Conservation (phyloP, 2,888 invertebrate genomes). For the Epistrophe eligans region DNA sequence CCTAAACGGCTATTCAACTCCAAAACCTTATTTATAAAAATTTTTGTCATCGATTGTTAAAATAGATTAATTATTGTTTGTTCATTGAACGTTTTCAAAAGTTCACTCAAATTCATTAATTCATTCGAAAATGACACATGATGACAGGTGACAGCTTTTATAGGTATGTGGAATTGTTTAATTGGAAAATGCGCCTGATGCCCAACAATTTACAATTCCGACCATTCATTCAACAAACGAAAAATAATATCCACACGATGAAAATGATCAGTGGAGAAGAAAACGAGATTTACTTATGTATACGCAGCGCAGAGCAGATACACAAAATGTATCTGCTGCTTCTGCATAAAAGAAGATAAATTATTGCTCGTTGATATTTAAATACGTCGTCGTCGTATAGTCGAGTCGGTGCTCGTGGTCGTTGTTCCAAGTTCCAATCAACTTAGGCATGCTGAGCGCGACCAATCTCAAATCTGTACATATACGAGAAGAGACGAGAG, state of each 20-base stretch:
- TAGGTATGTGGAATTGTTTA: too few relatives aligned
- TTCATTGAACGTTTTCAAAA: too few relatives aligned
- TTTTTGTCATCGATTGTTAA: too few relatives aligned
- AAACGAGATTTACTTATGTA: slow-evolving; percentile 75
- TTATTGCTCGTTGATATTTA: slow-evolving; percentile 66
- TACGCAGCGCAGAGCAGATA: slow-evolving; percentile 51
- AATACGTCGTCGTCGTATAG: slow-evolving; percentile 34
- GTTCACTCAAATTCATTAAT: too few relatives aligned
- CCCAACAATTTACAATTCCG: not conserved
- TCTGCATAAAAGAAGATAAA: slow-evolving; percentile 67
- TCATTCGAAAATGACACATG: too few relatives aligned
- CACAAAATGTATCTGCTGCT: slow-evolving; percentile 71
- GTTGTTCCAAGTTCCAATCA: slow-evolving; percentile 25
- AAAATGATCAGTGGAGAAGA: slow-evolving; percentile 75
- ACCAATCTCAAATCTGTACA: slow-evolving; percentile 68
- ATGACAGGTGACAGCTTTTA: too few relatives aligned
- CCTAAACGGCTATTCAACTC: too few relatives aligned
- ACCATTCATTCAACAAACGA: not conserved
- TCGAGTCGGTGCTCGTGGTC: not conserved
- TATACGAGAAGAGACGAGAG: slow-evolving; percentile 1
- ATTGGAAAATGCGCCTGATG: slow-evolving; percentile 13
- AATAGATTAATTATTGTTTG: too few relatives aligned
- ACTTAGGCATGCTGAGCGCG: slow-evolving; percentile 75
- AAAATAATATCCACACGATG: slow-evolving; percentile 40
- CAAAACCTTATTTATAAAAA: too few relatives aligned